Evolutionary conservation across 1,140 invertebrate species (phyloP), one percentile per base, ranked within the genome.

Genomic region (Macrobrachium nipponense): DNA sequence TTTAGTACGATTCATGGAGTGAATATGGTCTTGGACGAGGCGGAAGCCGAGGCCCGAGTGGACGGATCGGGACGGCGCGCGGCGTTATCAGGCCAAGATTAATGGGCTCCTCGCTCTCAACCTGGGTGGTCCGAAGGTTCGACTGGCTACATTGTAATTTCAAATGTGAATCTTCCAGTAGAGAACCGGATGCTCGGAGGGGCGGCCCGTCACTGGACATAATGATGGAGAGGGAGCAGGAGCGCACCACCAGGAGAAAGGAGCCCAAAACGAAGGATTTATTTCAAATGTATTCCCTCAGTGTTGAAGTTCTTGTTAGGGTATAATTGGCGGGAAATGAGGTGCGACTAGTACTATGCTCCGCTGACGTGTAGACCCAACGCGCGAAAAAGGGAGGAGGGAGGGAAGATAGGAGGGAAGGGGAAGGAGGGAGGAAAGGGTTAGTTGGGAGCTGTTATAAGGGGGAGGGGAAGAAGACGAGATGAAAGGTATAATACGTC

Each of bases 141-240:
- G 15, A 23, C 72, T 44, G 59, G 60, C 72, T 83, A 83, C 82
- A 83, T 83, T 83, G 82, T 83, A 83, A 83, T 83, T 83, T 83
- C 82, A 83, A 83, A 83, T 83, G 82, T 72, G 82, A 83, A 66
- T 83, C 82, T 83, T 83, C 59, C 82, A 83, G 82, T 64, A 58
- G 11, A 77, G 73, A 79, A 51, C 72, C 72, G 72, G 82, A 77
- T 83, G 73, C 72, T 83, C 68, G 68, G 70, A 43, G 59, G 73
- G 82, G 82, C 58, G 80, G 80, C 80, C 36, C 36, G 61, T 51
- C 78, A 20, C 51, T 36, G 15, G 61, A 80, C 78, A 72, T 73
- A 72, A 82, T 64, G 82, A 66, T 75, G 72, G 82, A 78, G 62
- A 60, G 58, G 81, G 78, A 44, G 64, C 23, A 64, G 5, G 61